Evolutionary conservation across 2,888 invertebrate species (phyloP).

Genomic region (Caenorhabditis virilis): DNA sequence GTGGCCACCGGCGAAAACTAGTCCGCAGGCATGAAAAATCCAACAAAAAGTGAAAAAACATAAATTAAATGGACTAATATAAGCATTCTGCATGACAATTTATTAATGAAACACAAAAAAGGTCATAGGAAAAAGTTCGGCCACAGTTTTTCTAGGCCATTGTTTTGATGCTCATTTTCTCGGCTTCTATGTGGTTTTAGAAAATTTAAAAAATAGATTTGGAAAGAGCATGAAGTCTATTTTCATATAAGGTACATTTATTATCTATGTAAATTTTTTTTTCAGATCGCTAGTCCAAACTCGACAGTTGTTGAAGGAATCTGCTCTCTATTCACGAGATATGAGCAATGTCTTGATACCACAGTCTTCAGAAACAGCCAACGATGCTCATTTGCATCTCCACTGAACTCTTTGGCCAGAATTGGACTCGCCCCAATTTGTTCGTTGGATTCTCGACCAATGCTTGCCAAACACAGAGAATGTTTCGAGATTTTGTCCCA

Average conservation of each 20-base stretch:
- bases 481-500: conserved; percentile 53
- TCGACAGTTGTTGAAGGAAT: conserved; percentile 59
- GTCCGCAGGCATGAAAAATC: too few species aligned
- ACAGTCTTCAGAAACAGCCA: conserved; percentile 56
- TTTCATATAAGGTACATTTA: too few species aligned
- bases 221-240: background rate
- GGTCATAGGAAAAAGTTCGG: too few species aligned
- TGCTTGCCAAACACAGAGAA: conserved; percentile 53
- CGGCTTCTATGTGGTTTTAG: too few species aligned
- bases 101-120: too few species aligned
- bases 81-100: too few species aligned
- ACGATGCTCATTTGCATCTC: conserved; percentile 65
- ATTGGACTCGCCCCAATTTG: conserved; percentile 66
- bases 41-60: too few species aligned
- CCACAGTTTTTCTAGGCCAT: too few species aligned
- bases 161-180: too few species aligned
- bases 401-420: conserved; percentile 64
- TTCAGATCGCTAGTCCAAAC: conserved; percentile 53
- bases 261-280: too few species aligned
- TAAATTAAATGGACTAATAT: too few species aligned
- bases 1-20: too few species aligned
- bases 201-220: conserved; percentile 2
- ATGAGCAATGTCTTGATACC: conserved; percentile 54
- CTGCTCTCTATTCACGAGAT: conserved; percentile 54
- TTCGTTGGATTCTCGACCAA: conserved; percentile 46